Evolutionary conservation across 1,140 invertebrate species (phyloP), one percentile per base, ranked within the genome.

Genomic region (Marisa cornuarietis): DNA sequence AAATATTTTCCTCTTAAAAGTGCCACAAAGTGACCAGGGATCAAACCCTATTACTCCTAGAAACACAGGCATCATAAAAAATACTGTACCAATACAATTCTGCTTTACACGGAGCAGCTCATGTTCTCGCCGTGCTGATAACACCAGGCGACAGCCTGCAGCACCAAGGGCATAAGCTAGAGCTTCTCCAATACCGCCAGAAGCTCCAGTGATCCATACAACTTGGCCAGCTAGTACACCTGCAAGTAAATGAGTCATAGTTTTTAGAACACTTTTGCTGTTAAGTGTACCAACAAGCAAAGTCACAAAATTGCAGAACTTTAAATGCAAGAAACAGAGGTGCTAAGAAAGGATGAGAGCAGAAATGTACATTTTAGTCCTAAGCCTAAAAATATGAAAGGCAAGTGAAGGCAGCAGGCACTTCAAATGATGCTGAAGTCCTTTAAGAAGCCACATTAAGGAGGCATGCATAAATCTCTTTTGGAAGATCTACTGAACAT

Each of bases 161-260:
- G 92, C 93, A 9, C 96, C 95, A 61, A 97, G 90, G 51, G 93
- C 92, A 79, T 95, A 93, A 0, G 96, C 95, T 72, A 96, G 89
- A 82, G 93, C 88, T 91, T 96, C 95, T 22, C 96, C 96, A 85
- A 97, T 97, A 31, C 96, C 96, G 91, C 95, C 95, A 0, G 96
- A 97, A 18, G 96, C 95, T 63, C 96, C 96, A 4, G 95, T 96
- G 84, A 98, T 95, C 95, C 96, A 97, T 3, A 96, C 94, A 8
- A 97, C 95, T 91, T 96, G 95, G 0, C 93, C 94, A 81, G 92
- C 91, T 68, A 96, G 79, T 42, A 76, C 81, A 77, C 83, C 88
- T 87, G 82, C 31, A 83, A 79, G 8, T 51, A 76, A 73, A 49
- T 24, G 78, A n/a, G 24, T 61, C 24, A 52, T 73, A 31, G 22